Evolutionary conservation across 2,797 vertebrate genomes (phyloP), one percentile per base, ranked within the genome.

Genomic region (Hemibagrus guttatus): DNA sequence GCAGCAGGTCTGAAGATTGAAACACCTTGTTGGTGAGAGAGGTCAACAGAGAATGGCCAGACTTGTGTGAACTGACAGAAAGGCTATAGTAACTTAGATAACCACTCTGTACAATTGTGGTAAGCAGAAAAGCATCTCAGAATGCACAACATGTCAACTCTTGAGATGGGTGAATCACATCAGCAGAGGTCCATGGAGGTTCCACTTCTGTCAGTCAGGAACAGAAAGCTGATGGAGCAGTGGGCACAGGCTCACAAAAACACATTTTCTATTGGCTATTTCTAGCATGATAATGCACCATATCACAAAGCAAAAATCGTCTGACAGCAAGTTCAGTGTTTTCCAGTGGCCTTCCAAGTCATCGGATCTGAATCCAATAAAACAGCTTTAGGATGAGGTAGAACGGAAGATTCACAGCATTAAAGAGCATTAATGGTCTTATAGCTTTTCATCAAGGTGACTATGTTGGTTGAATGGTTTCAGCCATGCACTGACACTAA

Each of bases 401-500:
- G 16, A 19, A 69, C 2, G 1, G 17, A 19, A 49, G 46, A 8
- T 9, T 49, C 46, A 8, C 46, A 49, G 46, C 46, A 49, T 49
- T 5, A 49, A 49, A 6, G 23, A 63, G 13, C 58, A 28, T 49
- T 81, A 61, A 61, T 26, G 12, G 9, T 64, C 12, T 23, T 11
- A 6, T 26, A 80, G 31, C 21, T 13, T 80, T 80, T 80, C 6
- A 80, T 61, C 61, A 52, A 31, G 8, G n/a, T 66, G n/a, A 64
- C 9, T 21, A 21, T 66, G 31, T 31, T 28, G 12, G 8, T 59
- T 61, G 26, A 82, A 31, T 49, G n/a, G n/a, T 49, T 46, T 81
- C 23, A 81, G 28, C 39, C 80, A 66, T 31, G 61, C n/a, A 61
- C 56, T 61, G 78, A 61, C 56, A 87, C 76, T 72, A 13, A 66